A percentile compares a stretch with the other conserved stretches of the same genome.
These are phyloP conservation scores for Anhinga anhinga DNA, from an alignment of 2,113 vertebrate genomes.

Conservation along the genomic window DNA sequence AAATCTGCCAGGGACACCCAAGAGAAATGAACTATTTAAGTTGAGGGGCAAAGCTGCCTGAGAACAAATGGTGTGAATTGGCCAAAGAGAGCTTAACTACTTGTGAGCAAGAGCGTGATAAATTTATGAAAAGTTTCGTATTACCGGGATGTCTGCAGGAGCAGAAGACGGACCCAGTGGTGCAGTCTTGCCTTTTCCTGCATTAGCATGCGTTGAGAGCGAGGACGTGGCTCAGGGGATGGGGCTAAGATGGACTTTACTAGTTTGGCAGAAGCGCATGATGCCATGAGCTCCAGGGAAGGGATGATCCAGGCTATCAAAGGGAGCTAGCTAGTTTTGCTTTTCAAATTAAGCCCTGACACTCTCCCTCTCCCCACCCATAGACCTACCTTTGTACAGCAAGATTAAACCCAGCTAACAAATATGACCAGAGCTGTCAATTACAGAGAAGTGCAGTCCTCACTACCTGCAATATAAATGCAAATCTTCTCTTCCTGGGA, in stretches of 20 bases:
- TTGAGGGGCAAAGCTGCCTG: not conserved
- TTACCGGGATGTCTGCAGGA: not conserved
- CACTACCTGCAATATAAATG: not conserved
- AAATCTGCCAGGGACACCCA: not conserved
- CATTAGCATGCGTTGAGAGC: not conserved
- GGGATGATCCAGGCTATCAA: not conserved
- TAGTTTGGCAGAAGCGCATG: not conserved
- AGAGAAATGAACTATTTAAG: not conserved
- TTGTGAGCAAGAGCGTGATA: not conserved
- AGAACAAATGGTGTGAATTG: not conserved
- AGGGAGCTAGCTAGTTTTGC: not conserved
- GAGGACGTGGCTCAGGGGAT: not conserved
- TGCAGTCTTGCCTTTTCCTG: not conserved
- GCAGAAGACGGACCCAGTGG: not conserved
- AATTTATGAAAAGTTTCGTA: rapidly evolving
- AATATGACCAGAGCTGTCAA: not conserved
- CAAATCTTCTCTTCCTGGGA: not conserved
- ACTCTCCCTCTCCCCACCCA: not conserved
- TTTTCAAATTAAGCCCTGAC: not conserved
- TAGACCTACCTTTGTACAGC: not conserved
- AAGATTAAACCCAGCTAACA: not conserved
- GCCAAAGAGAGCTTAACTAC: not conserved
- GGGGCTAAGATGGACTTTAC: not conserved
- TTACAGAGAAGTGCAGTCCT: not conserved
- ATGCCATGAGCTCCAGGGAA: not conserved